Conservation (phyloP, 2,113 vertebrate species). For the Galemys pyrenaicus region DNA sequence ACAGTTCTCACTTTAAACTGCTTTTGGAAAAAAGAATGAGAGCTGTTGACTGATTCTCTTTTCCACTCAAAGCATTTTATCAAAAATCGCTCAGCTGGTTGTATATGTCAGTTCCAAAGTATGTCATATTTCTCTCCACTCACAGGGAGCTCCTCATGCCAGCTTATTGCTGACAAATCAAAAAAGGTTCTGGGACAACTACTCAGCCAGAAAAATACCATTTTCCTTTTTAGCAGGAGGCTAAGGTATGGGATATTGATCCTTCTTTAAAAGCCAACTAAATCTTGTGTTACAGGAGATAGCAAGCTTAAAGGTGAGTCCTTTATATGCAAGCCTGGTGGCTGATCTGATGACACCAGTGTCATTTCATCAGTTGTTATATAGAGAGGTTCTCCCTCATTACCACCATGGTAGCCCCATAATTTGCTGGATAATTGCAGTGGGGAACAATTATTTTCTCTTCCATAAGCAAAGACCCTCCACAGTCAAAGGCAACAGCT, state of each 20-base stretch:
- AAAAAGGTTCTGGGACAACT: neutral
- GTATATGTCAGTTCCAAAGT: neutral
- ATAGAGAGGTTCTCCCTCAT: neutral
- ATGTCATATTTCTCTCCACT: neutral
- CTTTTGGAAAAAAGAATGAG: neutral
- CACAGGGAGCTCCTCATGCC: neutral
- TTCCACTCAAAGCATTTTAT: slow-evolving; percentile 11
- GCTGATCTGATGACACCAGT: neutral
- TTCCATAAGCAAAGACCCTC: neutral
- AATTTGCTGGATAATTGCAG: neutral
- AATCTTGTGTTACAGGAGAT: neutral
- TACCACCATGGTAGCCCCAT: too few species aligned
- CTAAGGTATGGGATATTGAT: neutral
- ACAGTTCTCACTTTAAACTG: neutral
- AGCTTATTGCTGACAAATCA: neutral
- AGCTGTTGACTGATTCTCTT: neutral
- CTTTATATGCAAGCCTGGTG: neutral
- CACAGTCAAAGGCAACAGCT: too few species aligned
- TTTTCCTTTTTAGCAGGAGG: neutral
- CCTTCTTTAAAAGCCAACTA: neutral
- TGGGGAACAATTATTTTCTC: neutral
- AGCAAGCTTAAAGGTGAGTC: neutral
- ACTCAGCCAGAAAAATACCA: slow-evolving; percentile 33
- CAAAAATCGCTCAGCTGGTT: neutral
- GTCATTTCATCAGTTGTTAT: neutral